Percentiles rank a stretch among this genome's conserved stretches.
These are phyloP conservation scores for Drepana falcataria DNA, from an alignment of 2,888 invertebrate genomes.

Conservation along the genomic window DNA sequence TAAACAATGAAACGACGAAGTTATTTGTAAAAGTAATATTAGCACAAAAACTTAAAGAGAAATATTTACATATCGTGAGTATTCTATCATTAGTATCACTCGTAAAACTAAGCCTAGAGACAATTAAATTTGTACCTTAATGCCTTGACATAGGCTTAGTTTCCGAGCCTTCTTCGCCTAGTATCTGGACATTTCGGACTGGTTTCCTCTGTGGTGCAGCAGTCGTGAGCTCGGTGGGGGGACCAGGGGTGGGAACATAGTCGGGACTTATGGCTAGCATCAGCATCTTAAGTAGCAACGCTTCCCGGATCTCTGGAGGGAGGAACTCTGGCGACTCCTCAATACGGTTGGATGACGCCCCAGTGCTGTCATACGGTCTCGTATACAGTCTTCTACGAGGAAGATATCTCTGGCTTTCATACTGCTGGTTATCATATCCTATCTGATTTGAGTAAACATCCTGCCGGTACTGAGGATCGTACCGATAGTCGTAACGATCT, in stretches of 20 bases:
- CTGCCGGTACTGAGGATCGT: constrained; percentile 54
- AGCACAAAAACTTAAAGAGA: constrained; percentile 44
- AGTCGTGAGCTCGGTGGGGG: constrained; percentile 66
- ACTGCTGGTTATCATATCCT: constrained; percentile 56
- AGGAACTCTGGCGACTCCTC: constrained; percentile 80
- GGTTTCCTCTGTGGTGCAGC: constrained; percentile 77
- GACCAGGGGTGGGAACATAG: constrained; percentile 59
- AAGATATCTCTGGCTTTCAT: constrained; percentile 69
- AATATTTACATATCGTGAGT: constrained; percentile 60
- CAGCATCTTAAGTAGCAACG: constrained; percentile 84
- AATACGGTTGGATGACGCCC: constrained; percentile 59
- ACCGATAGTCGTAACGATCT: constrained; percentile 61
- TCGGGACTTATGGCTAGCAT: constrained; percentile 85
- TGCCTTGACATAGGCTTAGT: constrained; percentile 49
- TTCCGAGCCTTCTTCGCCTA: constrained; percentile 80
- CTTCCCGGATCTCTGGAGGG: constrained; percentile 84
- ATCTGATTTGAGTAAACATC: constrained; percentile 61
- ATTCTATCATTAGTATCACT: constrained; percentile 36
- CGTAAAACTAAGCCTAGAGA: constrained; percentile 30
- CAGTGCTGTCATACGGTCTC: constrained; percentile 60
- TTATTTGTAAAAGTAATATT: constrained; percentile 26
- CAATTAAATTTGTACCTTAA: constrained; percentile 29
- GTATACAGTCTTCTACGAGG: constrained; percentile 56
- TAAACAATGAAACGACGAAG: constrained; percentile 24
- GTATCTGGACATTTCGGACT: constrained; percentile 84